phyloP scores from a whole-genome alignment of 2,888 invertebrate genomes.

The Tinea semifulvella region DNA sequence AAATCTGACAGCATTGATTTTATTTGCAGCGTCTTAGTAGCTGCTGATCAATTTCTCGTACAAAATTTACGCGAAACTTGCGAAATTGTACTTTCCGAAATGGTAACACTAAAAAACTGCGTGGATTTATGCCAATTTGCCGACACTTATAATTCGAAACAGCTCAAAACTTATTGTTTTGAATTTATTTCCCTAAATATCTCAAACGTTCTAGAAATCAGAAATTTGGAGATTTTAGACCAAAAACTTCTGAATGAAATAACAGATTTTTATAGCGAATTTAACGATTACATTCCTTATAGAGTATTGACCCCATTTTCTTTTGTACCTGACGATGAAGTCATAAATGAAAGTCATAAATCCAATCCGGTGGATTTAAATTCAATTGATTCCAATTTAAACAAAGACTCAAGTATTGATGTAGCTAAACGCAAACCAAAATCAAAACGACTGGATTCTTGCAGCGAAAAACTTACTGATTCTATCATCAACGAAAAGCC shows the following conservation, averaged over 20 bases:
- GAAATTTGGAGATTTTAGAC: constrained; percentile 71
- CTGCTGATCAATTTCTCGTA: constrained; percentile 84
- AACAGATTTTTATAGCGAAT: constrained; percentile 71
- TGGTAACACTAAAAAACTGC: constrained; percentile 78
- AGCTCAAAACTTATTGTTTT: constrained; percentile 77
- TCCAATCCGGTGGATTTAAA: constrained; percentile 53
- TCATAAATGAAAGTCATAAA: constrained; percentile 46
- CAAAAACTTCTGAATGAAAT: constrained; percentile 70
- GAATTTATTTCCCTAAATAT: constrained; percentile 83
- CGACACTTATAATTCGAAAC: constrained; percentile 76
- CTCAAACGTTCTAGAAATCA: constrained; percentile 73
- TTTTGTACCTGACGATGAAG: constrained; percentile 69
- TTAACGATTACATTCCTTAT: constrained; percentile 68
- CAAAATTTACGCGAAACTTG: constrained; percentile 75
- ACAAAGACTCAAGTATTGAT: constrained; percentile 49
- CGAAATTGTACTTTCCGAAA: constrained; percentile 70
- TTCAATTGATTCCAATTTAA: constrained; percentile 57
- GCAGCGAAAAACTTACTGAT: constrained; percentile 37
- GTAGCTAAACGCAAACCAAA: constrained; percentile 46
- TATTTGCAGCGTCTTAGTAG: constrained; percentile 77
- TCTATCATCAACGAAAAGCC: too few species aligned
- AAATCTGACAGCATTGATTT: constrained; percentile 73
- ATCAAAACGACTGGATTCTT: constrained; percentile 38
- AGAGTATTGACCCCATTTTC: constrained; percentile 75
- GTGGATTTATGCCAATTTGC: constrained; percentile 81